Base-by-base conservation (phyloP, 2,113 vertebrate genomes). In the Nothobranchius furzeri region DNA sequence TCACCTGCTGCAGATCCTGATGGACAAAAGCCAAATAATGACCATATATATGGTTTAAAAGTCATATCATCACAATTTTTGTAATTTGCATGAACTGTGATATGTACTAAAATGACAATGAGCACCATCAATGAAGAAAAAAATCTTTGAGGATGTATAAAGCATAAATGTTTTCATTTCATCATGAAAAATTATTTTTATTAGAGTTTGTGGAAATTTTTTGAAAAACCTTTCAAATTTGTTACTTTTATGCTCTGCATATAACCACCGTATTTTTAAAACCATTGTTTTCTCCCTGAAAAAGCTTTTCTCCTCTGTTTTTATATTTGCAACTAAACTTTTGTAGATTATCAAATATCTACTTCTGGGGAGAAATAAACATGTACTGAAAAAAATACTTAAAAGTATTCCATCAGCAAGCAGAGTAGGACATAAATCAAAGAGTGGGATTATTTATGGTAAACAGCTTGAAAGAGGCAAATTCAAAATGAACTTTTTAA, bases 1-100 rank as follows among this genome's bases (percentile, higher is more conserved):
- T 99, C 82, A 99, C 96, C 87, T 99, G 98, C 93, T 98, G 97
- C 70, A 99, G 89, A 87, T 99, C 98, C 98, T 97, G 64, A 42
- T 49, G 15, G 6, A 56, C 53, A 51, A 2, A 14, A 72, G 58
- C 59, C 64, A 50, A 10, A 64, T 14, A 40, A 17, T 17, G 2
- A 36, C 10, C 10, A 51, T 13, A 9, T 15, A 51, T 7, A 56
- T 11, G 5, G 1, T 68, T 71, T 17, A 45, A 12, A 66, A 46
- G 7, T 3, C n/a, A 53, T 36, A 6, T 17, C 7, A 35, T 6
- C 7, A 15, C 2, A 4, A 17, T 49, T 25, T 24, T 14, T 30
- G 37, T 25, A 1, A 35, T 47, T 4, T 70, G 13, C 17, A 59
- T 40, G 9, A 0, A 55, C 20, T 36, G 9, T 10, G 40, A 12